These are phyloP conservation scores for Drosophila elegans DNA, from an alignment of 1,140 invertebrate genomes.

Conservation along the genomic window DNA sequence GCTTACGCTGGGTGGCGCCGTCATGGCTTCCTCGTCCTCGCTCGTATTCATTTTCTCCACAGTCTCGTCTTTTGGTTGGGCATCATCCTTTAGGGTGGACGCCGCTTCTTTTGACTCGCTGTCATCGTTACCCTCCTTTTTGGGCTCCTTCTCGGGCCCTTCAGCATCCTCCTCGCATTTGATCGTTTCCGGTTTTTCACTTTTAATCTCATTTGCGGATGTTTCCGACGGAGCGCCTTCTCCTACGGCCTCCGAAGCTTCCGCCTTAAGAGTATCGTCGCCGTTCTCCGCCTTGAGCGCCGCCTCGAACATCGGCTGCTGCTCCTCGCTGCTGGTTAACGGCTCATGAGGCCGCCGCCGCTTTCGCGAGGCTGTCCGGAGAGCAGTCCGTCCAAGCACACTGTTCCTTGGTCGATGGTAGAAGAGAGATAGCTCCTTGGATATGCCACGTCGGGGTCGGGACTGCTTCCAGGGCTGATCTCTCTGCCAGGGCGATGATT, in stretches of 20 bases:
- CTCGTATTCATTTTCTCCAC: constrained; percentile 80
- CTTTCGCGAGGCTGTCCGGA: constrained; percentile 85
- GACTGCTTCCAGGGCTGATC: constrained; percentile 95
- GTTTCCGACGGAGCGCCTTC: neutral
- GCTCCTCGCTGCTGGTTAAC: constrained; percentile 39
- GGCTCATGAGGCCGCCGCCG: constrained; percentile 87
- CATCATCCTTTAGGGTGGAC: constrained; percentile 9
- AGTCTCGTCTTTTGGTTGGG: constrained; percentile 31
- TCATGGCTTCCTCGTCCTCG: constrained; percentile 62
- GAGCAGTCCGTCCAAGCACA: constrained; percentile 82
- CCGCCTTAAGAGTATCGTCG: constrained; percentile 66
- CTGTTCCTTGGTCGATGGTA: constrained; percentile 88
- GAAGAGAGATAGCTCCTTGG: constrained; percentile 90
- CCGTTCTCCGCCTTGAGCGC: constrained; percentile 52
- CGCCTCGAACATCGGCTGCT: constrained; percentile 48
- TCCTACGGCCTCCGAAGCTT: constrained; percentile 18
- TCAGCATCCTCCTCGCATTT: constrained; percentile 38
- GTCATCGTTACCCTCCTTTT: constrained; percentile 11
- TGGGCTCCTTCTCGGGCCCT: constrained; percentile 16
- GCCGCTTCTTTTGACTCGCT: constrained; percentile 6
- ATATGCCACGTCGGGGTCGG: constrained; percentile 89
- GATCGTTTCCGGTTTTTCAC: constrained; percentile 40
- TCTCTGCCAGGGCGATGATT: constrained; percentile 94
- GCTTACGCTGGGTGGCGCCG: constrained; percentile 2
- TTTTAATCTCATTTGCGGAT: constrained; percentile 47